Conservation (phyloP, 2,888 invertebrate species). For the Operophtera brumata region DNA sequence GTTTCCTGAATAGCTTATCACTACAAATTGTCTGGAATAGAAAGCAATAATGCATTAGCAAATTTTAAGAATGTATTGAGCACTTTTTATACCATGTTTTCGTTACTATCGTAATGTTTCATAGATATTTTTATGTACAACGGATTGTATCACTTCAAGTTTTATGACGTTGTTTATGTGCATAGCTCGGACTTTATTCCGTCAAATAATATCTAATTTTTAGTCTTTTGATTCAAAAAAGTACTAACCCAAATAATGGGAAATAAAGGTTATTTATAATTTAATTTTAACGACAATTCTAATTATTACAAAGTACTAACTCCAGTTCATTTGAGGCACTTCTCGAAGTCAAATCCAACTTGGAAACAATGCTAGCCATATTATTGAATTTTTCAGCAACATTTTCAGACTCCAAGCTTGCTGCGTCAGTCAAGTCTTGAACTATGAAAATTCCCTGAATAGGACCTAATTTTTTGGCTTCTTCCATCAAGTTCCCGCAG, state of each 20-base stretch:
- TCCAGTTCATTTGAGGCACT: slow-evolving; percentile 42
- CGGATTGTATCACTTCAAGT: too few relatives aligned
- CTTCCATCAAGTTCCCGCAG: slow-evolving; percentile 40
- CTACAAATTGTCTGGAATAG: slow-evolving; percentile 44
- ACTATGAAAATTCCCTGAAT: slow-evolving; percentile 49
- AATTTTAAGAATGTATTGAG: too few relatives aligned
- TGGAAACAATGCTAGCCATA: slow-evolving; percentile 38
- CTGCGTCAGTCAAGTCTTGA: slow-evolving; percentile 32
- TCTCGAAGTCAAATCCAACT: slow-evolving; percentile 48
- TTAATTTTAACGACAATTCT: too few relatives aligned
- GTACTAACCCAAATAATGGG: too few relatives aligned
- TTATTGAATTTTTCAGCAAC: slow-evolving; percentile 41
- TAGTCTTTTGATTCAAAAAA: too few relatives aligned
- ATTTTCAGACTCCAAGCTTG: slow-evolving; percentile 32
- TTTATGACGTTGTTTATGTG: too few relatives aligned
- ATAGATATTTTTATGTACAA: too few relatives aligned
- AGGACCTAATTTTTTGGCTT: slow-evolving; percentile 42
- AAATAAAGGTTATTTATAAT: too few relatives aligned
- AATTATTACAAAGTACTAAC: slow-evolving; percentile 37
- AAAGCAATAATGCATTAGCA: neutral
- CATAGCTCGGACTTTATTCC: too few relatives aligned
- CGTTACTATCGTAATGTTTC: too few relatives aligned
- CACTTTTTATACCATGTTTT: too few relatives aligned
- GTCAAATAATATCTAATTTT: too few relatives aligned
- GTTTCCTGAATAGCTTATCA: slow-evolving; percentile 37